These are phyloP conservation scores for Drosophila takahashii DNA, from an alignment of 1,140 invertebrate species.

Conservation along the genomic window DNA sequence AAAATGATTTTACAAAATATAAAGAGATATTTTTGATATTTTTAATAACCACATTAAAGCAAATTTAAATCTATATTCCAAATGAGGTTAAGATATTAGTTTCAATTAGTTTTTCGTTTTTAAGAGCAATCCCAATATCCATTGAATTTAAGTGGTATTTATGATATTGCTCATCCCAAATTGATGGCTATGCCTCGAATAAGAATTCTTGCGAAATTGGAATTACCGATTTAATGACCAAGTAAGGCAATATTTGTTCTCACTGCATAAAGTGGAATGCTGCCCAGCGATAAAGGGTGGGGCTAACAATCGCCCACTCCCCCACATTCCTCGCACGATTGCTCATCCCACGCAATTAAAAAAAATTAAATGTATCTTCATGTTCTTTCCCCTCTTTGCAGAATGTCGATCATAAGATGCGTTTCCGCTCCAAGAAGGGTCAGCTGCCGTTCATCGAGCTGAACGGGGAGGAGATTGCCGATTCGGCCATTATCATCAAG, in stretches of 20 bases:
- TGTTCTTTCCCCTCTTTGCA: conserved; percentile 85
- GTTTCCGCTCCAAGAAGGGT: conserved; percentile 96
- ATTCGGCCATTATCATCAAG: conserved; percentile 95
- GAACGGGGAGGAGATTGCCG: conserved; percentile 96
- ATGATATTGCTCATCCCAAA: neutral
- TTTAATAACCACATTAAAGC: too few relatives aligned
- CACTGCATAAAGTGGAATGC: conserved; percentile 6
- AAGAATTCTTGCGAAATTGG: neutral
- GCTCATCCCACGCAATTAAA: conserved; percentile 34
- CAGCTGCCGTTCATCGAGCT: conserved; percentile 96
- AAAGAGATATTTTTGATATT: too few relatives aligned
- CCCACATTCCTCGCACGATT: conserved; percentile 42
- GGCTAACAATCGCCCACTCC: conserved; percentile 34
- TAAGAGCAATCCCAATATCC: neutral
- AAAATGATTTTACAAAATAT: too few relatives aligned
- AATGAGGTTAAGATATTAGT: too few relatives aligned
- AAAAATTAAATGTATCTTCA: conserved; percentile 17
- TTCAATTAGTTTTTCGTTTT: neutral
- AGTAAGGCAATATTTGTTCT: neutral
- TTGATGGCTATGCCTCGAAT: neutral
- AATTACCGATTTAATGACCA: neutral
- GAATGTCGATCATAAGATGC: conserved; percentile 98
- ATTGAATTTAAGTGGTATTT: neutral
- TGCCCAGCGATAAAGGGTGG: conserved; percentile 23
- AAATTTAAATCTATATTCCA: too few relatives aligned